Percentiles rank a stretch among this genome's conserved stretches.
Conservation (phyloP, 2,888 invertebrate species). For the Penaeus monodon region DNA sequence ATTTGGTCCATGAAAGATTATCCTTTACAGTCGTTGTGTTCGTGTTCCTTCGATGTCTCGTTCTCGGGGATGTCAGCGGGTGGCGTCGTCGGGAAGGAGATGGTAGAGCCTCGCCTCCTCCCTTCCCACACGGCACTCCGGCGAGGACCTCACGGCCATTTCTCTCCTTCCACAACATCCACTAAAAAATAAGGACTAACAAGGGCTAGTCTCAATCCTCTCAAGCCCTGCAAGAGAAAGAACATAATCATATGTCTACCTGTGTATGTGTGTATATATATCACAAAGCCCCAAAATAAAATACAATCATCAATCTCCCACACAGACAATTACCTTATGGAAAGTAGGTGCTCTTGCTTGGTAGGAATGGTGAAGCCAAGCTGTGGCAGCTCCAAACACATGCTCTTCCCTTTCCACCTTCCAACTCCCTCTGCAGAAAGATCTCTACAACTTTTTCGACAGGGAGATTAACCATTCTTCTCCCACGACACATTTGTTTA, state of each 20-base stretch:
- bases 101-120: slow-evolving; percentile 72
- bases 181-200: slow-evolving; percentile 72
- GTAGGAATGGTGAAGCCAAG: slow-evolving; percentile 71
- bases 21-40: slow-evolving; percentile 60
- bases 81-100: slow-evolving; percentile 71
- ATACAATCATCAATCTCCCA: no score
- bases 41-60: slow-evolving; percentile 70
- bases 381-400: slow-evolving; percentile 71
- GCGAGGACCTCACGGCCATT: slow-evolving; percentile 69
- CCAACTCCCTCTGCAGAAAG: slow-evolving; percentile 71
- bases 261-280: no score
- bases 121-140: slow-evolving; percentile 70
- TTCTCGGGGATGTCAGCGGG: slow-evolving; percentile 70
- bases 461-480: slow-evolving; percentile 71
- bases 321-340: slow-evolving; percentile 67
- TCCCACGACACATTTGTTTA: slow-evolving; percentile 69
- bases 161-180: slow-evolving; percentile 71
- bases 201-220: slow-evolving; percentile 72
- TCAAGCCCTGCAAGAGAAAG: slow-evolving; percentile 68
- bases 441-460: slow-evolving; percentile 71
- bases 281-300: no score
- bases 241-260: no score
- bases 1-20: not conserved
- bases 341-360: slow-evolving; percentile 68
- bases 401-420: slow-evolving; percentile 72